Percentiles rank a stretch among this genome's conserved stretches.
phyloP scores from a whole-genome alignment of 2,888 invertebrate genomes.

The Pterobdella sp. region DNA sequence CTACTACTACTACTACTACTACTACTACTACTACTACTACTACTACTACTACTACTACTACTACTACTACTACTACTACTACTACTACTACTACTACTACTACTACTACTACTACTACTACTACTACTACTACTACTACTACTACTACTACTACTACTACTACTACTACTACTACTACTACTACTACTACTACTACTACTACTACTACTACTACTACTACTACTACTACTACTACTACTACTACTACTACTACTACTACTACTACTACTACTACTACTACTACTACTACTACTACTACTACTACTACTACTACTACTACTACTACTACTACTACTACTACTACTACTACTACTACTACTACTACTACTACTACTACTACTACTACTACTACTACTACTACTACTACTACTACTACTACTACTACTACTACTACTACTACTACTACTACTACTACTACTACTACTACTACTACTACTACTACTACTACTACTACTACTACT shows the following conservation, averaged over 20 bases:
- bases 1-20: constrained; percentile 8
- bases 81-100: constrained; percentile 8
- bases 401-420: constrained; percentile 8
- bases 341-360: constrained; percentile 8
- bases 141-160: constrained; percentile 8
- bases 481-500: constrained; percentile 8
- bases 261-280: constrained; percentile 8
- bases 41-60: constrained; percentile 8
- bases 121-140: constrained; percentile 8
- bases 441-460: constrained; percentile 8
- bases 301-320: constrained; percentile 8
- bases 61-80: constrained; percentile 8
- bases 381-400: constrained; percentile 8
- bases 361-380: constrained; percentile 8
- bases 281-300: constrained; percentile 8
- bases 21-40: constrained; percentile 8
- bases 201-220: constrained; percentile 8
- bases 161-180: constrained; percentile 8
- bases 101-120: constrained; percentile 8
- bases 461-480: constrained; percentile 8
- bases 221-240: constrained; percentile 8
- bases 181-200: constrained; percentile 8
- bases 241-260: constrained; percentile 8
- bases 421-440: constrained; percentile 8
- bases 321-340: constrained; percentile 8